Percentiles rank a stretch among this genome's conserved stretches.
Evolutionary conservation across 2,113 vertebrate genomes (phyloP).

Genomic region (Ia io): DNA sequence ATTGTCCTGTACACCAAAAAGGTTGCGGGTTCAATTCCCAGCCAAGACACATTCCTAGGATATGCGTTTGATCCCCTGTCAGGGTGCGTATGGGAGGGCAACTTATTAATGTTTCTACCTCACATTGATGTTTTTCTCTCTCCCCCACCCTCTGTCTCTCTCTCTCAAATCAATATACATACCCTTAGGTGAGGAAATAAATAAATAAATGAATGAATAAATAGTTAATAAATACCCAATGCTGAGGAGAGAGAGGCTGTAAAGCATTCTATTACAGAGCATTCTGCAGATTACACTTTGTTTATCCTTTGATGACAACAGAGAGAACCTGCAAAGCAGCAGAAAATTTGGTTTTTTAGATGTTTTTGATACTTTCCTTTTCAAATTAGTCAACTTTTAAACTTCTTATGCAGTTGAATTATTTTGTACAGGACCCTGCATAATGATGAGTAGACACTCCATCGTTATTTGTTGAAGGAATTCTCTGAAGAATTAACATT

Average conservation of each 20-base stretch:
- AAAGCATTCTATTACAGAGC: not conserved
- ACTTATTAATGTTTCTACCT: not conserved
- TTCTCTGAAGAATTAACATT: slow-evolving; percentile 5
- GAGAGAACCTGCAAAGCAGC: not conserved
- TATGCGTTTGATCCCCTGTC: too few relatives aligned
- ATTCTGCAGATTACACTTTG: not conserved
- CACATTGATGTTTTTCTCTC: too few relatives aligned
- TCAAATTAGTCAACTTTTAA: not conserved
- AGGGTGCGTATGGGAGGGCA: too few relatives aligned
- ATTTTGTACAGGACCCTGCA: not conserved
- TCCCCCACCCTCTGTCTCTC: too few relatives aligned
- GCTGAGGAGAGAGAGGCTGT: not conserved
- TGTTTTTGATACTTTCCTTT: slow-evolving; percentile 6
- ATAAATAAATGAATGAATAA: too few relatives aligned
- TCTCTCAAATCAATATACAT: not conserved
- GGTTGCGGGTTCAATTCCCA: too few relatives aligned
- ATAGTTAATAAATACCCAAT: not conserved
- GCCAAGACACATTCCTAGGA: too few relatives aligned
- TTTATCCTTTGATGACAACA: not conserved
- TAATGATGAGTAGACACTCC: not conserved
- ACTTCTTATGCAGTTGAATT: slow-evolving; percentile 24
- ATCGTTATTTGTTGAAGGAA: slow-evolving; percentile 23
- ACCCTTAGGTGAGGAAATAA: not conserved
- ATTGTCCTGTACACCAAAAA: too few relatives aligned
- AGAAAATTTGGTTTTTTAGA: slow-evolving; percentile 27